Percentiles rank a stretch among this genome's conserved stretches.
Conservation (phyloP, 2,113 vertebrate species). For the Malurus melanocephalus region DNA sequence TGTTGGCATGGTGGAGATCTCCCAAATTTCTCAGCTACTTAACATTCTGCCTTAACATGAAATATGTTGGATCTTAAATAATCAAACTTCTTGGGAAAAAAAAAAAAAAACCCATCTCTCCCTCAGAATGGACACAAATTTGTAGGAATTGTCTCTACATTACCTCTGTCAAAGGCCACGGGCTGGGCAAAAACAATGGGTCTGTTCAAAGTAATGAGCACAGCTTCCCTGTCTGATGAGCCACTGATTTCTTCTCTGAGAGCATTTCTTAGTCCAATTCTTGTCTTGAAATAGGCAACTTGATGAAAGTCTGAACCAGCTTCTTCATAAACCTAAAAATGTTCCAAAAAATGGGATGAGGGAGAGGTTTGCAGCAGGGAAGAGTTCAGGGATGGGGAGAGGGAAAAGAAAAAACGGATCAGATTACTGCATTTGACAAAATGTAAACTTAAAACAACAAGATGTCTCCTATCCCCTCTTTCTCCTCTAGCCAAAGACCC, state of each 20-base stretch:
- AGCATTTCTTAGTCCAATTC: slow-evolving; percentile 93
- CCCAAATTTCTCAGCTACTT: neutral
- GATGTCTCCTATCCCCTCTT: neutral
- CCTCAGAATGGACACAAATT: neutral
- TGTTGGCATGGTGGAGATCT: neutral
- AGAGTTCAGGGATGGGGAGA: neutral
- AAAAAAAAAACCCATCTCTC: neutral
- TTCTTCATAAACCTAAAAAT: slow-evolving; percentile 92
- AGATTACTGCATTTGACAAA: neutral
- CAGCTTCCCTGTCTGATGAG: slow-evolving; percentile 93
- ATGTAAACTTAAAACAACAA: neutral
- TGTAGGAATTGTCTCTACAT: neutral
- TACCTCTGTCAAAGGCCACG: slow-evolving; percentile 97
- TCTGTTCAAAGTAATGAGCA: slow-evolving; percentile 94
- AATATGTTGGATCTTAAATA: neutral
- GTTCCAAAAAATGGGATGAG: neutral
- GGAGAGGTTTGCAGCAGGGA: neutral
- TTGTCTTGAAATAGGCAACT: slow-evolving; percentile 96
- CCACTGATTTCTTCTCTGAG: slow-evolving; percentile 95
- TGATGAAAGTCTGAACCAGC: slow-evolving; percentile 98
- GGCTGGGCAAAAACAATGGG: slow-evolving; percentile 97
- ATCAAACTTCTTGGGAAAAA: neutral
- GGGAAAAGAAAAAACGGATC: neutral
- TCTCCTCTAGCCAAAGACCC: neutral
- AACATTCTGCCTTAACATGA: neutral